Evolutionary conservation across 2,113 vertebrate genomes (phyloP).

Genomic region (Semnornis frantzii): DNA sequence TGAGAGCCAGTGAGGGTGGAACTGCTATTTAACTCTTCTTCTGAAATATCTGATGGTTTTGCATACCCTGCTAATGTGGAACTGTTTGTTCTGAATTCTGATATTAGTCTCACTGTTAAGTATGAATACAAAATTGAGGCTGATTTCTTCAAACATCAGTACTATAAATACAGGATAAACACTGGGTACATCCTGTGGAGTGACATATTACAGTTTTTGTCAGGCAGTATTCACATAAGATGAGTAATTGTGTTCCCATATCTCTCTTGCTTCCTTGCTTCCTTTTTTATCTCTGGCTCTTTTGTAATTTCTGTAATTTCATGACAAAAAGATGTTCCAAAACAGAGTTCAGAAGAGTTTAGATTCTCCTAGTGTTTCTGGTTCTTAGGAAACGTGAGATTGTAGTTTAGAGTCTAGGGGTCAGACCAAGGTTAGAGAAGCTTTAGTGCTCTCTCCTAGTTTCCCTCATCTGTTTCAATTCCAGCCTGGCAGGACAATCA

Average conservation of each 20-base stretch:
- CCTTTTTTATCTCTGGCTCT: background rate
- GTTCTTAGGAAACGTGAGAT: background rate
- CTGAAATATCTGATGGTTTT: background rate
- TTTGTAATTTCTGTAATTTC: background rate
- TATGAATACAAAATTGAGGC: background rate
- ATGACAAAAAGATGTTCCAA: background rate
- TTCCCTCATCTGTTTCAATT: background rate
- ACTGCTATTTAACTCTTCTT: background rate
- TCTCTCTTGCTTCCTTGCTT: background rate
- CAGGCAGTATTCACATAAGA: background rate
- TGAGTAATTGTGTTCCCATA: background rate
- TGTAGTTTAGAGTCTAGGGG: background rate
- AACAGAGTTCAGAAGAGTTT: background rate
- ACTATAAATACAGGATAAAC: background rate
- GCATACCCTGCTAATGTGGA: background rate
- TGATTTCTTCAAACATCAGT: background rate
- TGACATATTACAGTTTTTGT: background rate
- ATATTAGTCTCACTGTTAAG: background rate
- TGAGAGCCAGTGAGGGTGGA: background rate
- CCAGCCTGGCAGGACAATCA: background rate
- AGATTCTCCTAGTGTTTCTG: background rate
- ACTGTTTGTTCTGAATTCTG: background rate
- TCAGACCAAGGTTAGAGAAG: background rate
- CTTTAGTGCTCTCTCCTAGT: background rate
- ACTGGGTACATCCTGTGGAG: background rate